Percentiles rank a stretch among this genome's conserved stretches.
phyloP scores from a whole-genome alignment of 2,797 vertebrate species.

The Stomatorhinus walkeri region DNA sequence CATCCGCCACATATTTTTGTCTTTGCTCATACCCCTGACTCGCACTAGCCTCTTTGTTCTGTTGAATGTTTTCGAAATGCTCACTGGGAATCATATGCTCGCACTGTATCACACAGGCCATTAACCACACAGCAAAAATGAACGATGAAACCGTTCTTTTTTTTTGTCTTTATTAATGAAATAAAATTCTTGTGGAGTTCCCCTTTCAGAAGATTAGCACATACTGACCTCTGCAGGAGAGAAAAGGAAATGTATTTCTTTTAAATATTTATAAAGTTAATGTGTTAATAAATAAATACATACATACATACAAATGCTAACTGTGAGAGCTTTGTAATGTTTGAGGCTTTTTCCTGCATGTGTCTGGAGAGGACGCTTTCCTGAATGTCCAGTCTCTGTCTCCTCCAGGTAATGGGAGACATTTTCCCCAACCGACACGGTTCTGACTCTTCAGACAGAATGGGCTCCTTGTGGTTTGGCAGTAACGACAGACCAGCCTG shows the following conservation, averaged over 20 bases:
- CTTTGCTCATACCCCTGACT: background rate
- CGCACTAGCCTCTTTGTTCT: background rate
- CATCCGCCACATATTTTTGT: background rate
- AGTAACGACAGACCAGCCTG: constrained; percentile 54
- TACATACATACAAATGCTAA: background rate
- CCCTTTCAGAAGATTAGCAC: background rate
- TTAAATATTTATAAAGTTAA: background rate
- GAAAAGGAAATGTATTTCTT: background rate
- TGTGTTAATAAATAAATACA: background rate
- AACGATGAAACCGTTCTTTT: background rate
- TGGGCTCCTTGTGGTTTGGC: constrained; percentile 58
- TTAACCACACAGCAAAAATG: background rate
- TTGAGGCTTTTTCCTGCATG: background rate
- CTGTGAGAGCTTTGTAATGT: background rate
- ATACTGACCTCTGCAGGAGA: constrained; percentile 35
- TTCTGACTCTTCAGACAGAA: constrained; percentile 48
- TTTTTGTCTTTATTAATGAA: background rate
- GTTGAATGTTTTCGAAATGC: background rate
- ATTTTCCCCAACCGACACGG: constrained; percentile 40
- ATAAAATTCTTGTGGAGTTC: background rate
- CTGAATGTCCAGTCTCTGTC: background rate
- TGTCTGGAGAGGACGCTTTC: background rate
- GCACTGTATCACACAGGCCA: background rate
- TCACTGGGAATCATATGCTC: background rate
- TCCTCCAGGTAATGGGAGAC: constrained; percentile 49